Conservation (phyloP, 2,113 vertebrate genomes). For the Rhea americana region DNA sequence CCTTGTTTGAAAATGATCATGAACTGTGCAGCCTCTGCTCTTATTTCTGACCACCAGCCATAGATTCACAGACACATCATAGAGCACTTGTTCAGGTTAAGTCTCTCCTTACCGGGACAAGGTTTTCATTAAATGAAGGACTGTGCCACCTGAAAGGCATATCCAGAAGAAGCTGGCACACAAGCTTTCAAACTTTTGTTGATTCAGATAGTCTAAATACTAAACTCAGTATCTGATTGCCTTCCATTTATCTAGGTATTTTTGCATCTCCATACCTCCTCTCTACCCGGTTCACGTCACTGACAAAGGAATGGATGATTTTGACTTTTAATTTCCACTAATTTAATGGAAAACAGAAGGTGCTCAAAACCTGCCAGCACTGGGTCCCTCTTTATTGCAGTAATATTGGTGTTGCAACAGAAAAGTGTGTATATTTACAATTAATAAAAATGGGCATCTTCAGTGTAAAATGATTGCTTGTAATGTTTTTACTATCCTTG, state of each 20-base stretch:
- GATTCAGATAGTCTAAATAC: not conserved
- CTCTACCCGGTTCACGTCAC: not conserved
- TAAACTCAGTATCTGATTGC: not conserved
- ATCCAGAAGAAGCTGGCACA: not conserved
- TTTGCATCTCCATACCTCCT: not conserved
- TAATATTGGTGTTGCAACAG: not conserved
- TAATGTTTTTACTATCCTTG: not conserved
- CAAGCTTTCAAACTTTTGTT: not conserved
- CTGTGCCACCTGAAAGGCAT: not conserved
- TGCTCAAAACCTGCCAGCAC: not conserved
- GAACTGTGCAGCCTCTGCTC: not conserved
- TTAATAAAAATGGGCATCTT: not conserved
- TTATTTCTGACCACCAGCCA: not conserved
- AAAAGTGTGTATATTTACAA: not conserved
- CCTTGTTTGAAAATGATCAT: not conserved
- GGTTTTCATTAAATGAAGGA: not conserved
- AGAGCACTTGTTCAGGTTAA: not conserved
- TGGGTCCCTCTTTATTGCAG: not conserved
- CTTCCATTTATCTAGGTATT: not conserved
- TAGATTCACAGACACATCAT: not conserved
- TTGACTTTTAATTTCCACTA: slow-evolving; percentile 4
- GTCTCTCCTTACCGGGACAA: not conserved
- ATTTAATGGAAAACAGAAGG: not conserved
- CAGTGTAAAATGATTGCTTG: not conserved
- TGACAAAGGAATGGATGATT: not conserved